A percentile compares a stretch with the other conserved stretches of the same genome.
Conservation (phyloP, 2,888 invertebrate genomes). For the Cloeon dipterum region DNA sequence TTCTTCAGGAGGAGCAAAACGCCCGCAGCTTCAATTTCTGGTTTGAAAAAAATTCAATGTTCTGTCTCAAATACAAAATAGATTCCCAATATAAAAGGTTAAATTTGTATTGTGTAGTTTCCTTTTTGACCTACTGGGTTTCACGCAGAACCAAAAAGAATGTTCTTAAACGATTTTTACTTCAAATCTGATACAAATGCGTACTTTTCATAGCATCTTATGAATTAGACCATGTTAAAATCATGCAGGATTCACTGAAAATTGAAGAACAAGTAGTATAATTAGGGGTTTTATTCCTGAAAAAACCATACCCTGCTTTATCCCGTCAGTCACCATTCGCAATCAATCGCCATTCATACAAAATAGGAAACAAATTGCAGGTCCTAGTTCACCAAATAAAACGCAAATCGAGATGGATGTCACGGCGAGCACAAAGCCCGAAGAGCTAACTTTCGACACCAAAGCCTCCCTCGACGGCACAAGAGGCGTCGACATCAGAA, state of each 20-base stretch:
- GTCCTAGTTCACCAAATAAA: constrained; percentile 23
- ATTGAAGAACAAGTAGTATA: not conserved
- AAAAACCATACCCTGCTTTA: not conserved
- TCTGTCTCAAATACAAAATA: not conserved
- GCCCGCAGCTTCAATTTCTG: too few relatives aligned
- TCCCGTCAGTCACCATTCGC: not conserved
- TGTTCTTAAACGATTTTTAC: too few relatives aligned
- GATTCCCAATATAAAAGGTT: too few relatives aligned
- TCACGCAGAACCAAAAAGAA: too few relatives aligned
- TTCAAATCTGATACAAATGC: too few relatives aligned
- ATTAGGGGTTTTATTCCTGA: not conserved
- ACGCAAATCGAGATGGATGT: constrained; percentile 33
- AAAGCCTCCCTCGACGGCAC: constrained; percentile 33
- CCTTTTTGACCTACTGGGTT: too few relatives aligned
- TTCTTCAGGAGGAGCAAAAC: constrained; percentile 33
- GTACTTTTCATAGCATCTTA: too few relatives aligned
- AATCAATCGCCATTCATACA: too few relatives aligned
- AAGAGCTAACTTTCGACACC: constrained; percentile 30
- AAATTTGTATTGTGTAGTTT: too few relatives aligned
- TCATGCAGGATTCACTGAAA: not conserved
- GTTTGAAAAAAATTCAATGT: too few relatives aligned
- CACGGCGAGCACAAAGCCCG: constrained; percentile 25
- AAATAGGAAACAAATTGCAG: too few relatives aligned
- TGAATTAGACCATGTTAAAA: too few relatives aligned
- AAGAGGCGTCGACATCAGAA: constrained; percentile 36